These are phyloP conservation scores for Epsilonema sp. DNA, from an alignment of 2,888 invertebrate species.

Conservation along the genomic window DNA sequence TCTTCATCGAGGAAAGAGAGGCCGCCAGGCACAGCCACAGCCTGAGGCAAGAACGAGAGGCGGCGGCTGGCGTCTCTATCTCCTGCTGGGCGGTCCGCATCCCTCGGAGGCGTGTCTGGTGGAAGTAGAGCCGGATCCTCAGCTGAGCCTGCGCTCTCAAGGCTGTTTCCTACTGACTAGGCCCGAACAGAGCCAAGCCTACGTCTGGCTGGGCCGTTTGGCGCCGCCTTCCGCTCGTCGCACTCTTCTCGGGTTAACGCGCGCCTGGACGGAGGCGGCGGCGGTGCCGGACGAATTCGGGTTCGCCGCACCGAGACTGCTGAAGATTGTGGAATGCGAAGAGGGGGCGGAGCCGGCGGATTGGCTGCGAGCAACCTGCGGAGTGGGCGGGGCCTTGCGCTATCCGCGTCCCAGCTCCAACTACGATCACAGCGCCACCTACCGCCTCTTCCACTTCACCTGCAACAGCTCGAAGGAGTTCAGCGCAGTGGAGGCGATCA, in stretches of 20 bases:
- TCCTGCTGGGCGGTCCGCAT: constrained; percentile 1
- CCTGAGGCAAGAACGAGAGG: background rate
- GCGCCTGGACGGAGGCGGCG: background rate
- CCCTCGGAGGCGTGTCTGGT: constrained; percentile 51
- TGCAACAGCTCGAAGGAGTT: background rate
- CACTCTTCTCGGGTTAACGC: too few species aligned
- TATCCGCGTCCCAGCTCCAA: too few species aligned
- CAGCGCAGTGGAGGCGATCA: background rate
- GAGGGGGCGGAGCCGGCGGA: background rate
- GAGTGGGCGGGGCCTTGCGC: too few species aligned
- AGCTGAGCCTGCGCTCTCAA: constrained; percentile 53
- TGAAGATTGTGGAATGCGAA: background rate
- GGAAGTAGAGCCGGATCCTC: constrained; percentile 53
- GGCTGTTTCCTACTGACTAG: constrained; percentile 56
- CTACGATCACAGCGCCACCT: too few species aligned
- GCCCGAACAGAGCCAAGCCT: constrained; percentile 43
- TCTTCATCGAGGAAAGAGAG: background rate
- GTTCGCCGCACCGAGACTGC: background rate
- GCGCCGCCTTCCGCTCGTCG: constrained; percentile 42
- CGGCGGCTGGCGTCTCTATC: background rate
- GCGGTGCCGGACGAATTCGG: background rate
- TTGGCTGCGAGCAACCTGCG: background rate
- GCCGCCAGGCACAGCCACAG: background rate
- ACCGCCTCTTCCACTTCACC: background rate
- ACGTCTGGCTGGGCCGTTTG: constrained; percentile 65